These are phyloP conservation scores for Ischnus inquisitorius DNA, from an alignment of 2,888 invertebrate genomes.

Conservation along the genomic window DNA sequence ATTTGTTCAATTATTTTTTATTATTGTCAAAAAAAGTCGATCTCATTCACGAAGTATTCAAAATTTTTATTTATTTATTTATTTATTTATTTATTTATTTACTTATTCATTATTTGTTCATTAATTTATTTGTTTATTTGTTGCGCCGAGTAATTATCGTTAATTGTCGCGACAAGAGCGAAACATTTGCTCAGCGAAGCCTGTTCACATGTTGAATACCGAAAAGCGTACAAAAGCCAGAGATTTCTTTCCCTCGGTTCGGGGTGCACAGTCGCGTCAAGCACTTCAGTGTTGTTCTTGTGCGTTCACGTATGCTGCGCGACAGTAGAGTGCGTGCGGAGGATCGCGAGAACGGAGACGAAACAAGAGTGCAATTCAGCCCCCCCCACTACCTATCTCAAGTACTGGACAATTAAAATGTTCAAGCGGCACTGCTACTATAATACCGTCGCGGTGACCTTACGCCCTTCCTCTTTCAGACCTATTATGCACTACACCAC, in stretches of 20 bases:
- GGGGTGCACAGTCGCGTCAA: constrained; percentile 40
- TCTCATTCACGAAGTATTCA: too few relatives aligned
- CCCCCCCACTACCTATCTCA: background rate
- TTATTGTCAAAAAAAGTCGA: too few relatives aligned
- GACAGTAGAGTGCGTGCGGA: constrained; percentile 2
- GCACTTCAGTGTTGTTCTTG: constrained; percentile 49
- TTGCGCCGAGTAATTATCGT: background rate
- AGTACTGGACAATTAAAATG: constrained; percentile 6
- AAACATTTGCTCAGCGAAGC: background rate
- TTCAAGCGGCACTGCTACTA: constrained; percentile 1
- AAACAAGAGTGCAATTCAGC: constrained; percentile 11
- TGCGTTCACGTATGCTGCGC: constrained; percentile 34
- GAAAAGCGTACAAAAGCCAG: constrained; percentile 73
- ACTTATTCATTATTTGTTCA: too few relatives aligned
- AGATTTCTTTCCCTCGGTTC: constrained; percentile 41
- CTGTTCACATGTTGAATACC: constrained; percentile 74
- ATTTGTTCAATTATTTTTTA: too few relatives aligned
- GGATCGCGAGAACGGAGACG: constrained; percentile 7
- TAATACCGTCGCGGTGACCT: constrained; percentile 11
- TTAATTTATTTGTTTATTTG: too few relatives aligned
- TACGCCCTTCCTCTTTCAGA: background rate
- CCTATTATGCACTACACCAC: constrained; percentile 11
- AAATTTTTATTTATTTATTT: too few relatives aligned
- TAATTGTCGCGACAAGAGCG: background rate
- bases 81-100: too few relatives aligned